A percentile compares a stretch with the other conserved stretches of the same genome.
Evolutionary conservation across 2,888 invertebrate genomes (phyloP).

Genomic region (Sarcophaga rosellei): DNA sequence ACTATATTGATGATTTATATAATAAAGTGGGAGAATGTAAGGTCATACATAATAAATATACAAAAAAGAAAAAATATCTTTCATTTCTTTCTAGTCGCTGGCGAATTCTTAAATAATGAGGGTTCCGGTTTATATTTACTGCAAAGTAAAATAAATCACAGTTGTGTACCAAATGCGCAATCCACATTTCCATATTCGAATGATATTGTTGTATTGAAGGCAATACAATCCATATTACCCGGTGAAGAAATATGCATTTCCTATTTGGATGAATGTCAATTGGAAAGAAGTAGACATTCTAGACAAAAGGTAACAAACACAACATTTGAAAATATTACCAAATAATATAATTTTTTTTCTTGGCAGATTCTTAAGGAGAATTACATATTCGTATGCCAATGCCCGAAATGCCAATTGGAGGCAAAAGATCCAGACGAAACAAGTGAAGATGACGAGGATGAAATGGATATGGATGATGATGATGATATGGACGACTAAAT

Average conservation of each 20-base stretch:
- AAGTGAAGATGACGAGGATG: conserved; percentile 87
- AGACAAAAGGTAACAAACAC: conserved; percentile 86
- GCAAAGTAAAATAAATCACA: conserved; percentile 97
- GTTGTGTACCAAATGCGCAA: conserved; percentile 94
- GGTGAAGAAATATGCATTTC: conserved; percentile 95
- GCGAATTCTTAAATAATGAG: conserved; percentile 93
- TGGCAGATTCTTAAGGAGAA: conserved; percentile 85
- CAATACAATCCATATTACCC: conserved; percentile 86
- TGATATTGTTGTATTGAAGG: conserved; percentile 88
- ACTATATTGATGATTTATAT: conserved; percentile 91
- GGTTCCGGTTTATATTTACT: conserved; percentile 93
- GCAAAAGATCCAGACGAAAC: conserved; percentile 90
- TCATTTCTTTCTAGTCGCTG: conserved; percentile 75
- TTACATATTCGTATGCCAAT: conserved; percentile 91
- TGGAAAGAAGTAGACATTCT: conserved; percentile 91
- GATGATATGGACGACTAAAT: conserved; percentile 71
- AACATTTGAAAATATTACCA: background rate
- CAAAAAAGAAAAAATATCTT: too few relatives aligned
- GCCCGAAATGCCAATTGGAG: conserved; percentile 89
- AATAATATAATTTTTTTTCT: conserved; percentile 20
- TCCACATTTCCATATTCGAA: conserved; percentile 92
- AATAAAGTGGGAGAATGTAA: conserved; percentile 90
- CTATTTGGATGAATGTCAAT: conserved; percentile 93
- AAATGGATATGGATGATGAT: conserved; percentile 74
- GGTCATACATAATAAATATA: conserved; percentile 52